Percentiles rank a stretch among this genome's conserved stretches.
phyloP scores from a whole-genome alignment of 2,888 invertebrate species.

The Stenotaenia linearis region DNA sequence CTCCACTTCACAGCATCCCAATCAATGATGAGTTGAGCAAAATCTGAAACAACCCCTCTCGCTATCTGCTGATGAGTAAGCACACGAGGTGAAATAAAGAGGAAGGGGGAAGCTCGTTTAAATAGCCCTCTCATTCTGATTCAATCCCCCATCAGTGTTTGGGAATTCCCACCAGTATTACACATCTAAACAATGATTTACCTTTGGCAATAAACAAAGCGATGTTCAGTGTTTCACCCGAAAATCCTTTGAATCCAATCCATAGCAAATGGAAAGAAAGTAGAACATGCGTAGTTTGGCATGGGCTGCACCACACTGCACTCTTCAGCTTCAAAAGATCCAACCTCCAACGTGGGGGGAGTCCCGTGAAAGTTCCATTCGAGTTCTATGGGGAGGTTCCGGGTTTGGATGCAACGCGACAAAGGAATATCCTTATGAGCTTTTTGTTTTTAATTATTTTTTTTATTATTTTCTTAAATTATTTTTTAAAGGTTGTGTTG shows the following conservation, averaged over 20 bases:
- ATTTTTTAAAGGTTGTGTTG: neutral
- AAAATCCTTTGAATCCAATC: neutral
- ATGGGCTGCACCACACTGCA: conserved; percentile 15
- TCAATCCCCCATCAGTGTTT: conserved; percentile 8
- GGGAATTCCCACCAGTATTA: conserved; percentile 9
- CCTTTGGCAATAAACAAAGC: neutral
- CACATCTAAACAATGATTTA: neutral
- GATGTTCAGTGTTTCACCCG: neutral
- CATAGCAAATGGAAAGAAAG: neutral
- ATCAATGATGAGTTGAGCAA: conserved; percentile 13
- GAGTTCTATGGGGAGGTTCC: neutral
- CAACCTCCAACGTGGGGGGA: neutral
- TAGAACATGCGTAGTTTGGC: neutral
- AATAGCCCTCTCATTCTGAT: conserved; percentile 20
- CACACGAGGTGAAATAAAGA: conserved; percentile 11
- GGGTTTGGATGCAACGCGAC: neutral
- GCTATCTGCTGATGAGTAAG: conserved; percentile 22
- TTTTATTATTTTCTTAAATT: no score
- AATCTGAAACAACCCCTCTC: neutral
- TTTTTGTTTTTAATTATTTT: neutral
- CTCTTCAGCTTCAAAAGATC: neutral
- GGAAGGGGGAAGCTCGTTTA: neutral
- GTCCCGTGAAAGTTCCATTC: conserved; percentile 22
- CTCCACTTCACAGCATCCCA: neutral
- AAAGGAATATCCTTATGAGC: neutral